A percentile compares a stretch with the other conserved stretches of the same genome.
Conservation (phyloP, 2,888 invertebrate species). For the Callyntrura sp. region DNA sequence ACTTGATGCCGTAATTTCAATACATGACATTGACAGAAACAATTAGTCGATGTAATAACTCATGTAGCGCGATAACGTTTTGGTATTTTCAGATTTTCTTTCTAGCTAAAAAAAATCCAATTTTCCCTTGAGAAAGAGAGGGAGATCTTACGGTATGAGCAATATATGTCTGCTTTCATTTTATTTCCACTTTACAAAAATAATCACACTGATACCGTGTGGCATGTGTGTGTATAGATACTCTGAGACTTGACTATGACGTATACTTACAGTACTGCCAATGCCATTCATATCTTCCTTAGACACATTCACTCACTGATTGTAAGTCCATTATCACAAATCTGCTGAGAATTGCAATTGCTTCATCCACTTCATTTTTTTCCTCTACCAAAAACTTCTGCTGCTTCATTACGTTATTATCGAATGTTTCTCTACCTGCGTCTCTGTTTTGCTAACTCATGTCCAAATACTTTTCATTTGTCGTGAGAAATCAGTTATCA, state of each 20-base stretch:
- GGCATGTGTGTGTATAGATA: no score
- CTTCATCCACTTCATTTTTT: slow-evolving; percentile 17
- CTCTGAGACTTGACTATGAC: no score
- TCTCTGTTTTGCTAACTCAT: background rate
- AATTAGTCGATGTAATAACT: slow-evolving; percentile 44
- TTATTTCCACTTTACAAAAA: background rate
- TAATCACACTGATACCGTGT: background rate
- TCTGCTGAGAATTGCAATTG: background rate
- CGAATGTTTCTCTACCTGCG: background rate
- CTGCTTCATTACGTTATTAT: background rate
- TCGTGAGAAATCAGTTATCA: slow-evolving; percentile 65
- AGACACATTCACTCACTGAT: background rate
- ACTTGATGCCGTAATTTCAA: slow-evolving; percentile 28
- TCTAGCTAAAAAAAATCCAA: background rate
- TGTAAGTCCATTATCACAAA: slow-evolving; percentile 23
- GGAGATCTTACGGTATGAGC: background rate
- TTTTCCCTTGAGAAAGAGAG: slow-evolving; percentile 51
- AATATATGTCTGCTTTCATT: background rate
- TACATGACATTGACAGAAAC: slow-evolving; percentile 41
- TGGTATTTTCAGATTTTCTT: background rate
- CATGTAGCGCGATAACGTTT: slow-evolving; percentile 1
- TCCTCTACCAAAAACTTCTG: background rate
- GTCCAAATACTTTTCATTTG: slow-evolving; percentile 13
- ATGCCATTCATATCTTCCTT: no score
- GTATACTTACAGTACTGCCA: background rate